Conservation (phyloP, 2,797 vertebrate species). For the Mycteria americana region DNA sequence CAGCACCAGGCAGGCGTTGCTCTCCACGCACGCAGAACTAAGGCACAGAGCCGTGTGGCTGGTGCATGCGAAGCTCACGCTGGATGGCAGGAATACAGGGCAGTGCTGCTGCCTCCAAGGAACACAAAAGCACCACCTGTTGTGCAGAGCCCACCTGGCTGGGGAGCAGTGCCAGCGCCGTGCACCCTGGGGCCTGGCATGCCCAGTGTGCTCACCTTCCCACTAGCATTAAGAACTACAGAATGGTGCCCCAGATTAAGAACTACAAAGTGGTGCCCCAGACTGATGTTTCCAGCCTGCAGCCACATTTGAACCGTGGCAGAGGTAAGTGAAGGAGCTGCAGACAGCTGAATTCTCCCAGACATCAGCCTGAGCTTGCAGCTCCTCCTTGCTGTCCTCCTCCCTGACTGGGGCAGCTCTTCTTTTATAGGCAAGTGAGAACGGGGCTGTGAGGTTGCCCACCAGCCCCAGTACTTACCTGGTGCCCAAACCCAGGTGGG, state of each 20-base stretch:
- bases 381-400: background rate
- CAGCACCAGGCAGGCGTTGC: background rate
- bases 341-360: background rate
- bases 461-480: background rate
- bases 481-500: no score
- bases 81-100: background rate
- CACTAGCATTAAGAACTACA: background rate
- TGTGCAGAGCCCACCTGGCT: background rate
- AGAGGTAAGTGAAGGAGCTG: background rate
- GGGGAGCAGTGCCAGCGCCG: background rate
- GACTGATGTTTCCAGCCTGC: background rate
- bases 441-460: background rate
- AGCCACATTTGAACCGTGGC: background rate
- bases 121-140: background rate
- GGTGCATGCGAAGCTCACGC: accelerated
- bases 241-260: background rate
- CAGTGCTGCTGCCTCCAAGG: background rate
- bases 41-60: accelerated
- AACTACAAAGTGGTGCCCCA: background rate
- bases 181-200: no score
- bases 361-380: background rate
- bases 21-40: background rate
- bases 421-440: background rate
- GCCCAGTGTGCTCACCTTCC: background rate
- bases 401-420: background rate